A percentile compares a stretch with the other conserved stretches of the same genome.
Conservation (phyloP, 2,888 invertebrate species). For the Cryptus viduatorius region DNA sequence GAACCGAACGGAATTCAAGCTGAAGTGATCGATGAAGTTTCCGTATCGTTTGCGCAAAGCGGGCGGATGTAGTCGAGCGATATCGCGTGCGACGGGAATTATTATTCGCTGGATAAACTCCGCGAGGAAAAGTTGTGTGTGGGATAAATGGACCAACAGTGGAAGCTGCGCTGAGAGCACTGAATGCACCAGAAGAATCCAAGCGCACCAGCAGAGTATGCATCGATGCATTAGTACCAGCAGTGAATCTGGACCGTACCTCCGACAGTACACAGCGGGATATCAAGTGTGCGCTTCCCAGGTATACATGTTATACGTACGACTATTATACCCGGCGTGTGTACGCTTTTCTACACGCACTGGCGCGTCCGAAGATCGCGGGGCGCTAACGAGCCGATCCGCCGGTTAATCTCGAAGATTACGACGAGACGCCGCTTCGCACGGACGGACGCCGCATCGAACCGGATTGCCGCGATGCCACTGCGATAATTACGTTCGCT, state of each 20-base stretch:
- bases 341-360: slow-evolving; percentile 54
- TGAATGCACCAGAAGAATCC: slow-evolving; percentile 46
- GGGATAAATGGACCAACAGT: not conserved
- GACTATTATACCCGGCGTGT: slow-evolving; percentile 22
- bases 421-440: slow-evolving; percentile 47
- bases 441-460: slow-evolving; percentile 47
- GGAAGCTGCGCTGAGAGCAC: not conserved
- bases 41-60: slow-evolving; percentile 58
- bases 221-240: slow-evolving; percentile 36
- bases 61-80: slow-evolving; percentile 46
- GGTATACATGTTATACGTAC: slow-evolving; percentile 32
- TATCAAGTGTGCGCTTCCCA: slow-evolving; percentile 13
- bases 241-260: slow-evolving; percentile 34
- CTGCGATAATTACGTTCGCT: slow-evolving; percentile 64
- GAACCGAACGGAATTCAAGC: slow-evolving; percentile 65
- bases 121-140: slow-evolving; percentile 9
- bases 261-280: slow-evolving; percentile 20
- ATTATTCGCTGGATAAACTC: slow-evolving; percentile 39
- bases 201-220: slow-evolving; percentile 35
- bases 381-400: slow-evolving; percentile 65
- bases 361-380: slow-evolving; percentile 61
- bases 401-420: slow-evolving; percentile 69
- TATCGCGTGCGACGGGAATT: slow-evolving; percentile 41
- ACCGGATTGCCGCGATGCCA: slow-evolving; percentile 58
- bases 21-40: slow-evolving; percentile 71